Base-by-base conservation (phyloP, 2,797 vertebrate genomes). In the Fratercula arctica region DNA sequence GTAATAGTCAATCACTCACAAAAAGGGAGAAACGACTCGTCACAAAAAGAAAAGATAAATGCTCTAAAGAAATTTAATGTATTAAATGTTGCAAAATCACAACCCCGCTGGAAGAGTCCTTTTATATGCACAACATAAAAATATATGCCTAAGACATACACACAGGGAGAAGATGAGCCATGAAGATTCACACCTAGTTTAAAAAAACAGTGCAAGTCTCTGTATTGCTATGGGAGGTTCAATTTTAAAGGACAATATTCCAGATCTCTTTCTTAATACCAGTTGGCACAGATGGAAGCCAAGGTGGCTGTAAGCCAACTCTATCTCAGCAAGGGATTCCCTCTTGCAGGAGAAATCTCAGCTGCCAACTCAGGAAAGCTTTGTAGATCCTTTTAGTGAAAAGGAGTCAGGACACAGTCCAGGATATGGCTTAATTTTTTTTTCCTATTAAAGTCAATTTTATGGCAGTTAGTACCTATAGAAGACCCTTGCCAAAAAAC, bases 241-340 rank as follows among this genome's bases (percentile, higher is more conserved):
- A 35, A 1, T 87, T 94, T 45, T 73, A 66, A 91, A 87, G 60
- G 72, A 72, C 66, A 89, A 35, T 60, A 78, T 74, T 89, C n/a
- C 66, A 89, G 73, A 70, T 85, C 37, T 74, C 70, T 92, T 78
- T 90, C 83, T 82, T 70, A 85, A 70, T 54, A 54, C 23, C 33
- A 50, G 13, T 57, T 87, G 77, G 81, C 66, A 91, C 19, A 72
- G 53, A 37, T 15, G 21, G 61, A 76, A 73, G 68, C 80, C 59
- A 73, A 57, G 35, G 33, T 50, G 87, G 64, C 89, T 83, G 37
- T 50, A 48, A 90, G 83, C 68, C 83, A 80, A 72, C 41, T 80
- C 68, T 45, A 25, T 56, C 46, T 91, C 86, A 80, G 72, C 83
- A 83, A 87, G 85, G 82, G 90, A 94, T 93, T 93, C 82, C 82